Percentiles rank a stretch among this genome's conserved stretches.
Evolutionary conservation across 2,113 vertebrate species (phyloP).

Genomic region (Macquaria ambigua): DNA sequence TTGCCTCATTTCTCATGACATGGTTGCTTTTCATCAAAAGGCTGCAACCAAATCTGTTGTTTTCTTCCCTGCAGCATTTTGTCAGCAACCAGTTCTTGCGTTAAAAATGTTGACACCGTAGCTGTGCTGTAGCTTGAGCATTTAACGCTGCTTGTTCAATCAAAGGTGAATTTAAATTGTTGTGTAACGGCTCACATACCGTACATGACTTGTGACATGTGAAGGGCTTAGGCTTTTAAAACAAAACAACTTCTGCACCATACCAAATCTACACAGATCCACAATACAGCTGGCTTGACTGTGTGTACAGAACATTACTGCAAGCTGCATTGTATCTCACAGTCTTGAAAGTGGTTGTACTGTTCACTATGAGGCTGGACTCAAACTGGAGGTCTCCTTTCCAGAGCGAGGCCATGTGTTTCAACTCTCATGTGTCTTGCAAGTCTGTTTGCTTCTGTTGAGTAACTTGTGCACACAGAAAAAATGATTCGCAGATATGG

Average conservation of each 20-base stretch:
- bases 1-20: conserved; percentile 16
- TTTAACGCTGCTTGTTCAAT: conserved; percentile 16
- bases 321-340: background rate
- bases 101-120: conserved; percentile 11
- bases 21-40: conserved; percentile 1
- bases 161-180: conserved; percentile 15
- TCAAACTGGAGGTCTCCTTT: background rate
- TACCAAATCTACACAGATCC: background rate
- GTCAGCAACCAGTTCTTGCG: background rate
- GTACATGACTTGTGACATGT: background rate
- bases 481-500: background rate
- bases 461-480: background rate
- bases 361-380: background rate
- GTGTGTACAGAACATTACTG: background rate
- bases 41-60: background rate
- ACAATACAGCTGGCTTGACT: background rate
- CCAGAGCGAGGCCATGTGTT: background rate
- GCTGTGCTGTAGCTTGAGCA: background rate
- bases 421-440: background rate
- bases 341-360: background rate
- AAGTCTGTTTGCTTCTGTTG: background rate
- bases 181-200: background rate
- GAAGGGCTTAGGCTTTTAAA: conserved; percentile 24
- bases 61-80: conserved; percentile 21
- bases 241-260: background rate